phyloP scores from a whole-genome alignment of 2,797 vertebrate genomes.

The Hozukius guyotensis region DNA sequence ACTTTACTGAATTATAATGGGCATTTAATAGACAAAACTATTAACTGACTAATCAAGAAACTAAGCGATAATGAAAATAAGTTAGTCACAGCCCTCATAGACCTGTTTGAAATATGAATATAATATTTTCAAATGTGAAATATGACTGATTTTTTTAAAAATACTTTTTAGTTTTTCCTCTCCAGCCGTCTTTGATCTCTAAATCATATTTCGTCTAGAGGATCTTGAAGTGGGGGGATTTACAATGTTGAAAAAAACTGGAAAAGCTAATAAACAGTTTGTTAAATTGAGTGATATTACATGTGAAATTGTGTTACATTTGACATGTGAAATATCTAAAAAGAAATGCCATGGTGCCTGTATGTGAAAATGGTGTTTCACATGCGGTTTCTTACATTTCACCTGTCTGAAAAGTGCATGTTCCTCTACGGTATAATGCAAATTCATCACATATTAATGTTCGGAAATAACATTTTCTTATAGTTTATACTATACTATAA shows the following conservation, averaged over 20 bases:
- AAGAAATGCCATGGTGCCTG: accelerated
- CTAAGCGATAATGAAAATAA: background rate
- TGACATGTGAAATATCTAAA: background rate
- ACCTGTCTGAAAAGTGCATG: background rate
- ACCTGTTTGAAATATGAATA: background rate
- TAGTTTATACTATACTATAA: accelerated
- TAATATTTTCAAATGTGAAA: background rate
- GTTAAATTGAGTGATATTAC: background rate
- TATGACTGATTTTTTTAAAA: too few relatives aligned
- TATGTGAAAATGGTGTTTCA: background rate
- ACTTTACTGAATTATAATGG: background rate
- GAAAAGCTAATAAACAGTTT: too few relatives aligned
- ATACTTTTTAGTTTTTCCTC: too few relatives aligned
- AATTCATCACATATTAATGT: background rate
- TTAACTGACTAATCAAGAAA: background rate
- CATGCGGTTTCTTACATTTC: background rate
- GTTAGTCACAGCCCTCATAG: too few relatives aligned
- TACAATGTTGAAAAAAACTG: too few relatives aligned
- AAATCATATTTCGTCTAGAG: too few relatives aligned
- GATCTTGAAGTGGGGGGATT: too few relatives aligned
- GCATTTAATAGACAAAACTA: too few relatives aligned
- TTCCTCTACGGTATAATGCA: background rate
- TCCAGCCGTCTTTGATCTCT: too few relatives aligned
- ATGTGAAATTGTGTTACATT: background rate
- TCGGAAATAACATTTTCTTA: background rate